Evolutionary conservation across 2,888 invertebrate species (phyloP).

Genomic region (Limenitis camilla): DNA sequence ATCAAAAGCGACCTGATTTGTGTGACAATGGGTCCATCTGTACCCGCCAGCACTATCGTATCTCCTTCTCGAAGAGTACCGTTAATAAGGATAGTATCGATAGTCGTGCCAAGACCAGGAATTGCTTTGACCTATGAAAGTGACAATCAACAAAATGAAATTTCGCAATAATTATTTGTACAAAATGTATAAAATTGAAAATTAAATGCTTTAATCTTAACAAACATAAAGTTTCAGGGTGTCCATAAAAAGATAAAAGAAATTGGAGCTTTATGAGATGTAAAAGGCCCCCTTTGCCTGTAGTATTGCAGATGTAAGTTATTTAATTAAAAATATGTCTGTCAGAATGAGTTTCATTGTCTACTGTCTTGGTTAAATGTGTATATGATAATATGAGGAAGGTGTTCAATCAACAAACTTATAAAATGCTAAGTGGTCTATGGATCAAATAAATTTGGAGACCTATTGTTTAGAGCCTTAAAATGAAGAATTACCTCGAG

Average conservation of each 20-base stretch:
- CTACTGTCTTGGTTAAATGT: too few species aligned
- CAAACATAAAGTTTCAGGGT: too few species aligned
- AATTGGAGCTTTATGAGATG: too few species aligned
- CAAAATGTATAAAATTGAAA: too few species aligned
- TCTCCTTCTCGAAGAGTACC: constrained; percentile 95
- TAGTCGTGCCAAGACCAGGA: constrained; percentile 97
- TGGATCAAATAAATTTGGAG: neutral
- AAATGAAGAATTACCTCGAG: constrained; percentile 68
- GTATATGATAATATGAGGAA: too few species aligned
- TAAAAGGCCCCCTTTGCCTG: too few species aligned
- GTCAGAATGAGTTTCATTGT: too few species aligned
- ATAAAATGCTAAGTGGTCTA: too few species aligned
- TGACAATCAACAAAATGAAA: neutral
- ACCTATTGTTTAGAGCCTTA: neutral
- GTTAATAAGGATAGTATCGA: constrained; percentile 98
- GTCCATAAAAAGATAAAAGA: too few species aligned
- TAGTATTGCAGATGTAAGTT: too few species aligned
- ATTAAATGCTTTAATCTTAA: too few species aligned
- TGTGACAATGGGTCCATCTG: constrained; percentile 98
- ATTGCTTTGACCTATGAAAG: constrained; percentile 88
- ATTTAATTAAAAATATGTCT: neutral
- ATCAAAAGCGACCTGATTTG: constrained; percentile 96
- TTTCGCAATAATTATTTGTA: neutral
- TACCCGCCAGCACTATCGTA: constrained; percentile 95
- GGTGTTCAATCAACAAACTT: too few species aligned